Percentiles rank a stretch among this genome's conserved stretches.
Conservation (phyloP, 2,797 vertebrate genomes). For the Eospalax fontanierii region DNA sequence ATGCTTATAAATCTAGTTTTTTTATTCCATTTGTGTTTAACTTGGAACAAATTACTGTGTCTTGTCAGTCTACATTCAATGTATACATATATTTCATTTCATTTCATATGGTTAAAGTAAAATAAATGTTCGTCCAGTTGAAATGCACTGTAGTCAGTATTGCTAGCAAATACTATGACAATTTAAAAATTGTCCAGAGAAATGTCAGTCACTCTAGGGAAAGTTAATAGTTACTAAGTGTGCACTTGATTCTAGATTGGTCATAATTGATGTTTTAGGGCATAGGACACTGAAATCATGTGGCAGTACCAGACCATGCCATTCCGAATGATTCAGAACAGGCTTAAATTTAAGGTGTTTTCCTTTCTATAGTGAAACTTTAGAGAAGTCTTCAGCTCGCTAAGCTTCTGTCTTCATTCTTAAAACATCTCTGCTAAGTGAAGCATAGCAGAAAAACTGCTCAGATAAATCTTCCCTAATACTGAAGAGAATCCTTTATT, state of each 20-base stretch:
- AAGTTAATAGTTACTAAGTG: slow-evolving; percentile 36
- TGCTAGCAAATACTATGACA: slow-evolving; percentile 59
- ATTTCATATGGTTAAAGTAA: too few relatives aligned
- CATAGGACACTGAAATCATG: slow-evolving; percentile 9
- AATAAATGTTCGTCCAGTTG: slow-evolving; percentile 45
- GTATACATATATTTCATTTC: slow-evolving; percentile 56
- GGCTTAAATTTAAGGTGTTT: slow-evolving; percentile 39
- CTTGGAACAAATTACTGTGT: neutral
- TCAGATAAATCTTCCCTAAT: slow-evolving; percentile 2
- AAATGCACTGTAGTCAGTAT: slow-evolving; percentile 50
- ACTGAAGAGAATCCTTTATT: neutral
- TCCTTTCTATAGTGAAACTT: slow-evolving; percentile 50
- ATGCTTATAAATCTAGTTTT: slow-evolving; percentile 65
- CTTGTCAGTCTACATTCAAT: slow-evolving; percentile 42
- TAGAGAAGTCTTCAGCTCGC: neutral
- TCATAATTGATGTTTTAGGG: neutral
- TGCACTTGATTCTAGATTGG: slow-evolving; percentile 37
- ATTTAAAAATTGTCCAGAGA: slow-evolving; percentile 49
- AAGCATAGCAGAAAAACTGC: slow-evolving; percentile 2
- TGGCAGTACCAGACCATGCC: neutral
- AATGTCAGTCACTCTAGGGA: slow-evolving; percentile 1
- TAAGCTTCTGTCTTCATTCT: neutral
- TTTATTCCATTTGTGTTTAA: slow-evolving; percentile 55
- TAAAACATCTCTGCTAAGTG: slow-evolving; percentile 37
- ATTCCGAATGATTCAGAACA: slow-evolving; percentile 25